phyloP scores from a whole-genome alignment of 2,888 invertebrate genomes.

The Xestia c-nigrum region DNA sequence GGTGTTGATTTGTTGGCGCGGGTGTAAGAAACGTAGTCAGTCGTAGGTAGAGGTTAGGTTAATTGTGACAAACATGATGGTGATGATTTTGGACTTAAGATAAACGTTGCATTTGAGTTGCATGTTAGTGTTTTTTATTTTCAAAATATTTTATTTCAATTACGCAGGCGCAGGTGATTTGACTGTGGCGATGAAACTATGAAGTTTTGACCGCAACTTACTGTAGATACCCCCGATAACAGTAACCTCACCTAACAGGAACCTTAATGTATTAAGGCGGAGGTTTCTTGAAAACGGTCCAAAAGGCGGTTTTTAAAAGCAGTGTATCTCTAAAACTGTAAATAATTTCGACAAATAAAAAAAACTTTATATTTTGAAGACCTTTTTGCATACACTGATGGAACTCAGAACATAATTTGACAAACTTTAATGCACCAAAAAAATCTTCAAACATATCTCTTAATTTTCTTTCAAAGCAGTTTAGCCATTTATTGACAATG shows the following conservation, averaged over 20 bases:
- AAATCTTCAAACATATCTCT: too few species aligned
- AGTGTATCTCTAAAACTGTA: too few species aligned
- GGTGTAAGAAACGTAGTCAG: not conserved
- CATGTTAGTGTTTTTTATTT: not conserved
- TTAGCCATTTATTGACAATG: too few species aligned
- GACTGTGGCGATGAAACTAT: too few species aligned
- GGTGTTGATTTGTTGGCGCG: conserved; percentile 27
- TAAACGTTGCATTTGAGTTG: not conserved
- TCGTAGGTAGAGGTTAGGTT: not conserved
- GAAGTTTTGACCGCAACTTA: not conserved
- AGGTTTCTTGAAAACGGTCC: too few species aligned
- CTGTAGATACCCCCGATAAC: not conserved
- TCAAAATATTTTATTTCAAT: not conserved
- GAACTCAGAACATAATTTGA: too few species aligned
- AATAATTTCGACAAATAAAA: too few species aligned
- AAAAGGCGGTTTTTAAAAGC: too few species aligned
- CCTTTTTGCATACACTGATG: too few species aligned
- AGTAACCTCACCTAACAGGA: not conserved
- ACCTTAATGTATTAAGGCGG: not conserved
- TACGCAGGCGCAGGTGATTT: not conserved
- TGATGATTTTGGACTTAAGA: not conserved
- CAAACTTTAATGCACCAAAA: too few species aligned
- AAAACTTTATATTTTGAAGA: too few species aligned
- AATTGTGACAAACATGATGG: not conserved
- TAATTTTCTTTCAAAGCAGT: too few species aligned